Conservation (phyloP, 2,113 vertebrate species). For the Tiliqua scincoides region DNA sequence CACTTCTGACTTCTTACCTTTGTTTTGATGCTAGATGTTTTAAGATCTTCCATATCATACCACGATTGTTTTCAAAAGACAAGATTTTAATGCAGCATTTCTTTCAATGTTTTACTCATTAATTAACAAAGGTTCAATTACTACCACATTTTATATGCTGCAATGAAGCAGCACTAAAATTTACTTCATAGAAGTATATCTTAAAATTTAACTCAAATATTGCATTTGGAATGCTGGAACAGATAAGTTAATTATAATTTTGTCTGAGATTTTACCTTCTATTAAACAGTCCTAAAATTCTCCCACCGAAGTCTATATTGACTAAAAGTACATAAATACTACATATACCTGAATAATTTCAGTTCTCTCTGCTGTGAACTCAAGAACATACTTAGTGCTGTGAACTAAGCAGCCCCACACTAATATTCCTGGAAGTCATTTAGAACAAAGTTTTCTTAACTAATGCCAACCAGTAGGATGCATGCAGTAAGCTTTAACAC, state of each 20-base stretch:
- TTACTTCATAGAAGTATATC: conserved; percentile 64
- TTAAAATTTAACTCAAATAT: conserved; percentile 69
- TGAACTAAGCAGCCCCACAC: conserved; percentile 59
- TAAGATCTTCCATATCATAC: conserved; percentile 64
- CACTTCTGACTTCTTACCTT: conserved; percentile 64
- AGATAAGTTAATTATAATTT: conserved; percentile 53
- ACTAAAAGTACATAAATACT: conserved; percentile 63
- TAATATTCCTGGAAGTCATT: conserved; percentile 60
- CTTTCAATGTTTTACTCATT: conserved; percentile 56
- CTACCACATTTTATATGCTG: conserved; percentile 44
- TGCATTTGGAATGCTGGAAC: conserved; percentile 66
- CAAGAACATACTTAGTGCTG: conserved; percentile 52
- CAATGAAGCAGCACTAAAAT: conserved; percentile 65
- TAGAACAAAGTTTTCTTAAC: conserved; percentile 72
- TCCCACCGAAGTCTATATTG: conserved; percentile 57
- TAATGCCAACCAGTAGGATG: conserved; percentile 67
- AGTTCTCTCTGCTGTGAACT: conserved; percentile 56
- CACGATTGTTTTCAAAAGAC: conserved; percentile 36
- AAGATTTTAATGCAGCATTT: conserved; percentile 32
- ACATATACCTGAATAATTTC: conserved; percentile 65
- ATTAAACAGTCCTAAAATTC: conserved; percentile 51
- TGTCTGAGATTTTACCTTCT: conserved; percentile 71
- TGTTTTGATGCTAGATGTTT: conserved; percentile 64
- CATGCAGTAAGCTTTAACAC: conserved; percentile 49
- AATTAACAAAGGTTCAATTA: conserved; percentile 46